These are phyloP conservation scores for Mareca strepera DNA, from an alignment of 2,797 vertebrate genomes.

Conservation along the genomic window DNA sequence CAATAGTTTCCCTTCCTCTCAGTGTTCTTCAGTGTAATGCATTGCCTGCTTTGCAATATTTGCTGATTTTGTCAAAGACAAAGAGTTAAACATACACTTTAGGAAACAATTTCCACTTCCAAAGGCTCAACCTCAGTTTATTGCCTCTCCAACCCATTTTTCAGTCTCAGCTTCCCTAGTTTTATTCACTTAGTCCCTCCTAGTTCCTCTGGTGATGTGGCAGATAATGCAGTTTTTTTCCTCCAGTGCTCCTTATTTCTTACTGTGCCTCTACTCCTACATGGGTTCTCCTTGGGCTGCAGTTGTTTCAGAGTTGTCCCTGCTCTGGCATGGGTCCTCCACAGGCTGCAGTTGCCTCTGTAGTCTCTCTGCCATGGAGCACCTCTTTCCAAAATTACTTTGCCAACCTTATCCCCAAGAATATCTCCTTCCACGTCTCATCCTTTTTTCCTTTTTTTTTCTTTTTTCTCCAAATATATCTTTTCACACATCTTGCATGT, in stretches of 20 bases:
- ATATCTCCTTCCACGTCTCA: rapidly evolving
- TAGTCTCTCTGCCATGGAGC: not conserved
- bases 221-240: not conserved
- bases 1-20: not conserved
- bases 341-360: not conserved
- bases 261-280: not conserved
- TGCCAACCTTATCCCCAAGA: not conserved
- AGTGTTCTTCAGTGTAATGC: not conserved
- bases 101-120: not conserved
- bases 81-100: not conserved
- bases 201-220: not conserved
- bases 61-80: not conserved
- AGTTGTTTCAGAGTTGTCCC: not conserved
- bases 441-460: not conserved
- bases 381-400: not conserved
- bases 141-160: not conserved
- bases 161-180: not conserved
- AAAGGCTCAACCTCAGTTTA: not conserved
- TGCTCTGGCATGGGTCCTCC: not conserved
- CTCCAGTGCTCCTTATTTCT: not conserved
- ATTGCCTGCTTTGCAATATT: not conserved
- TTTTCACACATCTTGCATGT: not conserved
- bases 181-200: not conserved
- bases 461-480: not conserved
- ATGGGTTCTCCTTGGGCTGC: not conserved